A percentile compares a stretch with the other conserved stretches of the same genome.
These are phyloP conservation scores for Drosophila bipectinata DNA, from an alignment of 1,140 invertebrate genomes.

Conservation along the genomic window DNA sequence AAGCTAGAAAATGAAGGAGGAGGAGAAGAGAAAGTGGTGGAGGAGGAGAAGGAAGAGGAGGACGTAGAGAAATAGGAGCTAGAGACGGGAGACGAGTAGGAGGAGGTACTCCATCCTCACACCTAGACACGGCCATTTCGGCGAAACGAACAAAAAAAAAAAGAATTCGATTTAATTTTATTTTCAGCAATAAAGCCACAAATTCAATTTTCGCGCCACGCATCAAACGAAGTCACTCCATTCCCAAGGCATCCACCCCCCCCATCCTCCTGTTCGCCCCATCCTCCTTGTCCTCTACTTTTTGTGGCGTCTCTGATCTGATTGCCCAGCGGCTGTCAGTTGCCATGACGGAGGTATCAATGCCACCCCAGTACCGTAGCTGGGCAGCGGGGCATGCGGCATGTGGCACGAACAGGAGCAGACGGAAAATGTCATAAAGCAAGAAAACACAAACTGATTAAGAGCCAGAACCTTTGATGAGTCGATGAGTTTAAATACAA, in stretches of 20 bases:
- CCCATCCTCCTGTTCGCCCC: conserved; percentile 3
- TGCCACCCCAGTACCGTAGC: conserved; percentile 4
- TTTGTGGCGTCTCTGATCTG: conserved; percentile 40
- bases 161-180: conserved; percentile 83
- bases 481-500: conserved; percentile 28
- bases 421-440: conserved; percentile 42
- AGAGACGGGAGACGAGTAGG: no score
- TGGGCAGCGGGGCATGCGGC: conserved; percentile 11
- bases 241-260: background rate
- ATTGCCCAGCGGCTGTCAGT: conserved; percentile 44
- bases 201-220: conserved; percentile 80
- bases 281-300: background rate
- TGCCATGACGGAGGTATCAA: conserved; percentile 41
- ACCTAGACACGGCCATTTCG: conserved; percentile 1
- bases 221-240: conserved; percentile 37
- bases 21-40: conserved; percentile 15
- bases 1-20: conserved; percentile 15
- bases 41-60: background rate
- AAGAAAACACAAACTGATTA: conserved; percentile 48
- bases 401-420: background rate
- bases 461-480: conserved; percentile 48
- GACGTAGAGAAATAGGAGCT: no score
- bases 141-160: conserved; percentile 36
- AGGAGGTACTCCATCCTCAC: background rate
- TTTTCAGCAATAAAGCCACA: conserved; percentile 83